A percentile compares a stretch with the other conserved stretches of the same genome.
These are phyloP conservation scores for Lacerta agilis DNA, from an alignment of 2,797 vertebrate species.

Conservation along the genomic window DNA sequence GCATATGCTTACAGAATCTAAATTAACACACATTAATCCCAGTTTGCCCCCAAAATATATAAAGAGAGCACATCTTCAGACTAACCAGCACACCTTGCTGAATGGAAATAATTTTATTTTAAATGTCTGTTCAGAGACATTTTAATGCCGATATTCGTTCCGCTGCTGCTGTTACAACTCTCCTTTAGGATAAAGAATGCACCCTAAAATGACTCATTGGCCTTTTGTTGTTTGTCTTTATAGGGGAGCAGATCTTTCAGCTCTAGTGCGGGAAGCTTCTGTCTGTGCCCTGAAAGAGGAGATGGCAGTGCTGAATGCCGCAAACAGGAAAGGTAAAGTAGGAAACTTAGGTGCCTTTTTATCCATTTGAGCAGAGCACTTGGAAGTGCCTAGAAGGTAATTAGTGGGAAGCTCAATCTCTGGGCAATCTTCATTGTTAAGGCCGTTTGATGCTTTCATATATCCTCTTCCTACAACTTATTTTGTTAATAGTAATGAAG, in stretches of 20 bases:
- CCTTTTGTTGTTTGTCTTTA: constrained; percentile 17
- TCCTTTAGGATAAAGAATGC: neutral
- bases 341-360: neutral
- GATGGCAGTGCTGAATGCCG: constrained; percentile 71
- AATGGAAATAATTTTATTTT: neutral
- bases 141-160: neutral
- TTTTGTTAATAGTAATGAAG: neutral
- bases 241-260: constrained; percentile 94
- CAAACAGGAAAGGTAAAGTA: constrained; percentile 69
- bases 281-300: constrained; percentile 85
- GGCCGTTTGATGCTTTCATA: neutral
- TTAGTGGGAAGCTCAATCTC: neutral
- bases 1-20: neutral
- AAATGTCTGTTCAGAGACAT: neutral
- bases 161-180: neutral
- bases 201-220: neutral
- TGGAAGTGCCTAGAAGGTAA: neutral
- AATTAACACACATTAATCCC: neutral
- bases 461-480: neutral
- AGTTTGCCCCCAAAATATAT: neutral
- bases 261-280: constrained; percentile 92
- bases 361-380: neutral
- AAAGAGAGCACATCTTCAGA: neutral
- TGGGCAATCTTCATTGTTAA: neutral
- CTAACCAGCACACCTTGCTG: neutral